A percentile compares a stretch with the other conserved stretches of the same genome.
These are phyloP conservation scores for Andrena marginata DNA, from an alignment of 2,888 invertebrate species.

Conservation along the genomic window DNA sequence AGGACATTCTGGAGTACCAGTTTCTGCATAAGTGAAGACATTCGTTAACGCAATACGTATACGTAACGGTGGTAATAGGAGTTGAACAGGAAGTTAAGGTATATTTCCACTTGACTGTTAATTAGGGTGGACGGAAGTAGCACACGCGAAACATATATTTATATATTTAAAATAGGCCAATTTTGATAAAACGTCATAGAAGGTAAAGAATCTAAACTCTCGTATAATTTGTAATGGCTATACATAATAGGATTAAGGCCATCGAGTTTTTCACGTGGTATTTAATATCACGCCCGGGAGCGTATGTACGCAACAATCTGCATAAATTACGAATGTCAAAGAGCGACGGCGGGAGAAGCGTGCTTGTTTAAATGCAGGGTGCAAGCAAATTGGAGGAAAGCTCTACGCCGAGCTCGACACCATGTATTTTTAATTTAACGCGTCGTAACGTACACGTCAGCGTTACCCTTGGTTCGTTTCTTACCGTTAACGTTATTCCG, in stretches of 20 bases:
- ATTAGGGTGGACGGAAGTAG: conserved; percentile 65
- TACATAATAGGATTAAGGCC: conserved; percentile 70
- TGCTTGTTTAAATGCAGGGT: conserved; percentile 52
- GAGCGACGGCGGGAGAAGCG: conserved; percentile 34
- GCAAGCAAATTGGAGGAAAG: conserved; percentile 52
- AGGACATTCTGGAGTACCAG: conserved; percentile 86
- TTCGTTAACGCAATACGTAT: conserved; percentile 71
- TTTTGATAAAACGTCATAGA: conserved; percentile 78
- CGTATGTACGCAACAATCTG: conserved; percentile 52
- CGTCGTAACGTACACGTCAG: background rate
- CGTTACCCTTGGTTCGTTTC: conserved; percentile 17
- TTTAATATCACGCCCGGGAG: conserved; percentile 51
- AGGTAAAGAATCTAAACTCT: conserved; percentile 69
- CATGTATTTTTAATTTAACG: conserved; percentile 33
- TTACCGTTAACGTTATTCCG: background rate
- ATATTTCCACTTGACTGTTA: conserved; percentile 65
- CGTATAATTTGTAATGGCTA: conserved; percentile 72
- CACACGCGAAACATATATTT: conserved; percentile 75
- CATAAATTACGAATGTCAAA: conserved; percentile 31
- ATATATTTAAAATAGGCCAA: conserved; percentile 80
- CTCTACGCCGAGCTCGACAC: conserved; percentile 36
- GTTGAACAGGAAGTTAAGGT: conserved; percentile 60
- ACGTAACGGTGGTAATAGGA: conserved; percentile 73
- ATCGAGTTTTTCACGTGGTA: conserved; percentile 61
- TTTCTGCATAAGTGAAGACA: conserved; percentile 85